Evolutionary conservation across 2,797 vertebrate species (phyloP), one percentile per base, ranked within the genome.

Genomic region (Sebastiscus albofasciatus): DNA sequence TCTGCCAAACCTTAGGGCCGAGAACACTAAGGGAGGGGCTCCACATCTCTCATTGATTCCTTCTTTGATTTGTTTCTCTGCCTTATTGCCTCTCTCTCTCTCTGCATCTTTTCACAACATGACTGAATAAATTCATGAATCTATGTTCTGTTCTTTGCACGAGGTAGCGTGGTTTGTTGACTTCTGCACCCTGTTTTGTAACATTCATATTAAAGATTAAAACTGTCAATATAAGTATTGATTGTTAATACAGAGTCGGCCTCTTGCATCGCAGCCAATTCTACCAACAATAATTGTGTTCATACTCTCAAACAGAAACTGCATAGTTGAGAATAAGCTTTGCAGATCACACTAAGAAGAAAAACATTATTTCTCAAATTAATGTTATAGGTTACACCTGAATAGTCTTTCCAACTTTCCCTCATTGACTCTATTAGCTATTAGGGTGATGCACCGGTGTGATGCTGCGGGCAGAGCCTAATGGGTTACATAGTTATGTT

Each of bases 41-140:
- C 66, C n/a, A 70, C 75, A 11, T 67, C 7, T 49, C 42, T 66
- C 64, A 82, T 56, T 20, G 81, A 85, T 81, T 73, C 49, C 9
- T 39, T 4, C 72, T 62, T 79, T 77, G 68, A 81, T 87, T 87
- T 81, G 39, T 77, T 81, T 85, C 39, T 79, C 46, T 31, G 22
- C 74, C 72, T 77, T 75, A 75, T 80, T 83, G 64, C 54, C 36
- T 49, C 55, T 29, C 29, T 33, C 29, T 42, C 55, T 42, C 60
- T 46, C 62, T 33, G 13, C 58, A 18, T 14, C 26, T 31, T 60
- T 69, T 55, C 56, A 31, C 59, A 49, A 52, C 54, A 34, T 27
- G 31, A 62, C 49, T 67, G 67, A 75, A 73, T 80, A 27, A 59
- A 75, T 65, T 67, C 61, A 36, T 73, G 33, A 68, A 59, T 60